Evolutionary conservation across 1,140 invertebrate genomes (phyloP).

Genomic region (Drosophila virilis): DNA sequence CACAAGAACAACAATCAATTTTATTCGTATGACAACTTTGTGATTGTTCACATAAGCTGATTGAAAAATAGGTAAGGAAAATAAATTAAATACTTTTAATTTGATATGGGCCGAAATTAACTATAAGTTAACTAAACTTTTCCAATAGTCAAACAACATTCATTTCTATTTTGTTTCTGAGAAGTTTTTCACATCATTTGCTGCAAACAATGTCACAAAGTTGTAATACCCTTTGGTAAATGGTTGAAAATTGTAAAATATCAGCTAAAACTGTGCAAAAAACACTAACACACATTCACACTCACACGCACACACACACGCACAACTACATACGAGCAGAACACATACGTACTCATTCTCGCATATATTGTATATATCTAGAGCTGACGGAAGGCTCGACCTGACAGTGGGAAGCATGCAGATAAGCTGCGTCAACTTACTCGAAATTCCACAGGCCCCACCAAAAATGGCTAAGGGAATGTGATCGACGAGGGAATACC

Average conservation of each 20-base stretch:
- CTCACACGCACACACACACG: not conserved
- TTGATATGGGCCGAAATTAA: no score
- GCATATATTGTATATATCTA: slow-evolving; percentile 14
- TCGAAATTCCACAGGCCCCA: slow-evolving; percentile 29
- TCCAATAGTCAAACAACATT: no score
- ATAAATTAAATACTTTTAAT: no score
- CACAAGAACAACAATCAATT: no score
- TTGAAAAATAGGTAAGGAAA: no score
- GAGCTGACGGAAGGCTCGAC: slow-evolving; percentile 39
- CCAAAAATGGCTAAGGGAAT: not conserved
- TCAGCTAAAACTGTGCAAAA: slow-evolving; percentile 66
- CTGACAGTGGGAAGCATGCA: slow-evolving; percentile 51
- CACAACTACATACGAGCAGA: not conserved
- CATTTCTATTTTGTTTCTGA: no score
- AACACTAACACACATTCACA: slow-evolving; percentile 46
- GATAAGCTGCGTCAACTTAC: slow-evolving; percentile 77
- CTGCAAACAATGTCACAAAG: slow-evolving; percentile 24
- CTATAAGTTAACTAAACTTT: no score
- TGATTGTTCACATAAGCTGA: no score
- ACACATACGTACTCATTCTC: not conserved
- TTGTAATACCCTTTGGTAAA: slow-evolving; percentile 30
- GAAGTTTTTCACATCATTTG: not conserved
- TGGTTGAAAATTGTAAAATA: slow-evolving; percentile 49
- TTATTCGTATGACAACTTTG: no score
- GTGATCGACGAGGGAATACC: not conserved